Percentiles rank a stretch among this genome's conserved stretches.
Conservation (phyloP, 2,113 vertebrate genomes). For the Chlorodrepanis virens region DNA sequence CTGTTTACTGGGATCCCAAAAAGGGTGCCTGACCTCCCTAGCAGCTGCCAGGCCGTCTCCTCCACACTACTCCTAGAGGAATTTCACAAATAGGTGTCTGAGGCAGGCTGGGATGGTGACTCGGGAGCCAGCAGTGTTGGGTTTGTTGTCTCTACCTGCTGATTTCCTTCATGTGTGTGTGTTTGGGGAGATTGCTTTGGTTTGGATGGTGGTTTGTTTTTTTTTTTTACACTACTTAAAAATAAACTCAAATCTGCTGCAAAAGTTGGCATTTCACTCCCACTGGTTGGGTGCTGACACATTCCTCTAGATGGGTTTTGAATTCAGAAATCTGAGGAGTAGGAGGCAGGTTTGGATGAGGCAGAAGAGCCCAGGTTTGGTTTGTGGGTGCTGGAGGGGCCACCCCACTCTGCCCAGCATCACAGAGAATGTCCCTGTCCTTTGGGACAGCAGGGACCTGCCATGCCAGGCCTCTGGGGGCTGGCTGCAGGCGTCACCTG, state of each 20-base stretch:
- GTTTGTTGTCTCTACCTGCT: background rate
- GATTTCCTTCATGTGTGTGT: background rate
- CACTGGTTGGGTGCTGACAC: background rate
- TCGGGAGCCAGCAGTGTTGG: background rate
- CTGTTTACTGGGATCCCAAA: background rate
- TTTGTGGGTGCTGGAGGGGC: background rate
- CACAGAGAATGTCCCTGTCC: background rate
- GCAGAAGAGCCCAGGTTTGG: background rate
- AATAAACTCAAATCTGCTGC: constrained; percentile 52
- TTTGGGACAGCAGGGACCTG: background rate
- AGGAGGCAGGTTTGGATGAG: background rate
- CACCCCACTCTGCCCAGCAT: background rate
- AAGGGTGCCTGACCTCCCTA: background rate
- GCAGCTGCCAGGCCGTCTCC: background rate
- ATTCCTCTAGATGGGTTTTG: background rate
- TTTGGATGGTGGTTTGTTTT: background rate
- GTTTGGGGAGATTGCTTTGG: background rate
- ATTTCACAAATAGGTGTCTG: background rate
- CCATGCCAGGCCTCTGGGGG: background rate
- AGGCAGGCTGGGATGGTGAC: fast-evolving
- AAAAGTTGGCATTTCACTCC: constrained; percentile 40
- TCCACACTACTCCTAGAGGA: fast-evolving
- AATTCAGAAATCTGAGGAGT: background rate
- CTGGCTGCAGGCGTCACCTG: background rate
- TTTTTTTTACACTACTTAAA: constrained; percentile 7